Base-by-base conservation (phyloP, 2,888 invertebrate genomes). In the Elegia similella region DNA sequence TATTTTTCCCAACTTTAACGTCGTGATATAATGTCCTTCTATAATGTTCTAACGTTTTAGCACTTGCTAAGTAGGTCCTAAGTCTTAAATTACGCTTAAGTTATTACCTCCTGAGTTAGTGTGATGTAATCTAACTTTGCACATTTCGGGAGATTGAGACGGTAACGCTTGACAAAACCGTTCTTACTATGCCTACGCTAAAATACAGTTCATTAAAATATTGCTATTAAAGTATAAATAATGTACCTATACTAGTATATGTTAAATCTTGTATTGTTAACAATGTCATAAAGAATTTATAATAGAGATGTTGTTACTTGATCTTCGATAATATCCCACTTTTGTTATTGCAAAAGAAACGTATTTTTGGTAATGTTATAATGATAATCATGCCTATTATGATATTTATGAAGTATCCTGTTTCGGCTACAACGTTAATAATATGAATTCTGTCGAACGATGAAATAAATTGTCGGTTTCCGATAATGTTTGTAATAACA, bases 401-500 rank as follows among this genome's bases (percentile, higher is more conserved):
- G 42, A 42, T 52, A 56, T 56, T 52, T 59, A 56, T 59, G 59
- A 48, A 17, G 56, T 53, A 52, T 64, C 23, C 46, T 46, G 23
- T 57, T 52, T 53, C 57, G 44, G 12, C 15, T 61, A 61, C 59
- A 47, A 52, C 48, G 55, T 61, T 71, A 72, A 71, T 71, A 68
- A 67, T 64, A 61, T 61, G 63, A 66, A 68, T 75, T 69, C 62
- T 59, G 65, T 75, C 67, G 69, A 72, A 76, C 70, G 70, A 73
- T 65, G 79, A 81, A 85, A 84, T 74, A 77, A 78, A 81, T 76
- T 80, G 80, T 77, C 74, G 74, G 77, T 76, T 77, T 80, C 79
- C 76, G 78, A 69, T 86, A 85, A 84, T 82, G 72, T 68, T 69
- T 69, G 78, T 86, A 80, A 85, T 88, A 84, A 88, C 79, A 81